Percentiles rank a stretch among this genome's conserved stretches.
Conservation (phyloP, 2,113 vertebrate genomes). For the Chascanopsetta lugubris region DNA sequence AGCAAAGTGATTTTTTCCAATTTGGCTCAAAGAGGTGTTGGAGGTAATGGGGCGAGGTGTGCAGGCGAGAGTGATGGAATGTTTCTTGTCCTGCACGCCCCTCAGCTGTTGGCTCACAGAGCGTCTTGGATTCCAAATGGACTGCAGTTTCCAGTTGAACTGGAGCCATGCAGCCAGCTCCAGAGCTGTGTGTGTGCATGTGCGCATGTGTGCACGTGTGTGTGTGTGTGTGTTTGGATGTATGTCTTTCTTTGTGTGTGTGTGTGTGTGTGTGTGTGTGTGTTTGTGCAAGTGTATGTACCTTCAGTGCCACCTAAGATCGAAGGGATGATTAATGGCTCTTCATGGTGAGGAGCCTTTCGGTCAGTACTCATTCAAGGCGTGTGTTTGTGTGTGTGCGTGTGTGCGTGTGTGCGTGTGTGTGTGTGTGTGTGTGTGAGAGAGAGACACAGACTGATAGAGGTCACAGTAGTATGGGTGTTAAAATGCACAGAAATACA, state of each 20-base stretch:
- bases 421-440: constrained; percentile 26
- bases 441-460: constrained; percentile 9
- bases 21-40: constrained; percentile 56
- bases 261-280: constrained; percentile 2
- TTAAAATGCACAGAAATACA: constrained; percentile 20
- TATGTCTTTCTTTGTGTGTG: not conserved
- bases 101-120: constrained; percentile 63
- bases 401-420: constrained; percentile 26
- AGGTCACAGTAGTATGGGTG: constrained; percentile 30
- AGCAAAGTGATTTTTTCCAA: constrained; percentile 36
- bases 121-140: constrained; percentile 67
- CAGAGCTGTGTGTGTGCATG: constrained; percentile 5
- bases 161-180: constrained; percentile 59
- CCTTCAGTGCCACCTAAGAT: constrained; percentile 59
- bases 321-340: constrained; percentile 79
- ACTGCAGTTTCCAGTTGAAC: constrained; percentile 73
- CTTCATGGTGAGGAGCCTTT: constrained; percentile 60
- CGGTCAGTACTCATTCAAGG: constrained; percentile 55
- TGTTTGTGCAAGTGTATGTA: not conserved
- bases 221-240: constrained; percentile 6
- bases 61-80: constrained; percentile 56
- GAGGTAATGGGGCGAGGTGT: constrained; percentile 60
- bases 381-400: constrained; percentile 26
- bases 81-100: constrained; percentile 54
- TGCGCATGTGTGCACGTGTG: constrained; percentile 6